phyloP scores from a whole-genome alignment of 2,113 vertebrate genomes.

The Myotis davidii region DNA sequence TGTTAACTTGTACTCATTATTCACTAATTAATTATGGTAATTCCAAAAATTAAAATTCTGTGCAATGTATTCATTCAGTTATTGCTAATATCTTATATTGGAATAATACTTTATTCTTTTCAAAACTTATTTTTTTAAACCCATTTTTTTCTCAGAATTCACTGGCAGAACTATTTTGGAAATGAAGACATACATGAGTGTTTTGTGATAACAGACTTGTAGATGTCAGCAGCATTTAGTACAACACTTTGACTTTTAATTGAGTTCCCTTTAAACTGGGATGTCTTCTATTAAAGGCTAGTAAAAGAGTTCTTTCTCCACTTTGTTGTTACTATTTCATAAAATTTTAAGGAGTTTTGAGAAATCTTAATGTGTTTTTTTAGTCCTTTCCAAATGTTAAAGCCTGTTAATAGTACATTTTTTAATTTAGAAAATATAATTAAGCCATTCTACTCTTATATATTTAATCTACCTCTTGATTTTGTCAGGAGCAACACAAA shows the following conservation, averaged over 20 bases:
- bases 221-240: not conserved
- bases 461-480: not conserved
- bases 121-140: not conserved
- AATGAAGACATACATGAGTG: not conserved
- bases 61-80: not conserved
- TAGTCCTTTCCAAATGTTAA: constrained; percentile 30
- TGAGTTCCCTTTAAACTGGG: not conserved
- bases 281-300: not conserved
- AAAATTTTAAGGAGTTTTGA: constrained; percentile 28
- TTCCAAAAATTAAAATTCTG: constrained; percentile 32
- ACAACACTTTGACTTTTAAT: not conserved
- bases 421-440: constrained; percentile 24
- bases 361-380: constrained; percentile 19
- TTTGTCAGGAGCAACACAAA: not conserved
- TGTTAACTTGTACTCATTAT: constrained; percentile 1
- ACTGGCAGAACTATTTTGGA: not conserved
- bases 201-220: not conserved
- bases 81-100: constrained; percentile 2
- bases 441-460: not conserved
- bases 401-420: constrained; percentile 27
- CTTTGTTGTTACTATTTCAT: constrained; percentile 13
- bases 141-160: not conserved
- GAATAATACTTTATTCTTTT: constrained; percentile 33
- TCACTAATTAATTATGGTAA: constrained; percentile 34
- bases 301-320: not conserved